Evolutionary conservation across 2,113 vertebrate species (phyloP), one percentile per base, ranked within the genome.

Genomic region (Nyctereutes procyonoides): DNA sequence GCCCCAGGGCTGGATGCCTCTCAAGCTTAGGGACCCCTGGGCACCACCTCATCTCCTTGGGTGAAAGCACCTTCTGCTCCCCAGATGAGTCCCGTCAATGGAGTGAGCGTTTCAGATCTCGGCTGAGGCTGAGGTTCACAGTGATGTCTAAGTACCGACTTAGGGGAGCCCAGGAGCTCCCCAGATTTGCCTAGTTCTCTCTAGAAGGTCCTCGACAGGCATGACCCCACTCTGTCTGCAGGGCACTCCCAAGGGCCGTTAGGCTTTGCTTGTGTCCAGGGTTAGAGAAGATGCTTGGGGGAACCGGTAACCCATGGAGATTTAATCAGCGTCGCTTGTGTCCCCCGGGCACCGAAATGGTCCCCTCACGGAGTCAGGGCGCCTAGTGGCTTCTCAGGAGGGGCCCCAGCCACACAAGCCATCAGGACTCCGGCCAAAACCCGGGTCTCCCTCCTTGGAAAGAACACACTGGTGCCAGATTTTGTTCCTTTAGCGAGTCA

Each of bases 351-450:
- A 24, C 85, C 24, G 89, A 74, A 13, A 13, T 0, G 19, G 67
- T 15, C 3, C 12, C 12, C 55, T n/a, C 6, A 15, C 3, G 30
- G 55, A 71, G 19, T 79, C 26, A 3, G 32, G 0, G 2, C 20
- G 1, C 15, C 17, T 15, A 87, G 84, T 79, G 32, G 43, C 56
- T 43, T 77, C 60, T 73, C 8, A 4, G 65, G 35, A 67, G 65
- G 48, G 77, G 32, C 3, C 10, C 1, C 11, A 22, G 24, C 14
- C 8, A 9, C 1, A 6, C 11, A 43, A 16, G 16, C 2, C 13
- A 3, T 22, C 0, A 2, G 30, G 30, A 12, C 35, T 69, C 16
- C 1, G 81, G 13, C 13, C 8, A 8, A 74, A 77, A 15, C 24
- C n/a, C 4, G 20, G 16, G 26, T 84, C 10, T 26, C 67, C 32